These are phyloP conservation scores for Caenorhabditis zanzibari DNA, from an alignment of 2,888 invertebrate genomes.

Conservation along the genomic window DNA sequence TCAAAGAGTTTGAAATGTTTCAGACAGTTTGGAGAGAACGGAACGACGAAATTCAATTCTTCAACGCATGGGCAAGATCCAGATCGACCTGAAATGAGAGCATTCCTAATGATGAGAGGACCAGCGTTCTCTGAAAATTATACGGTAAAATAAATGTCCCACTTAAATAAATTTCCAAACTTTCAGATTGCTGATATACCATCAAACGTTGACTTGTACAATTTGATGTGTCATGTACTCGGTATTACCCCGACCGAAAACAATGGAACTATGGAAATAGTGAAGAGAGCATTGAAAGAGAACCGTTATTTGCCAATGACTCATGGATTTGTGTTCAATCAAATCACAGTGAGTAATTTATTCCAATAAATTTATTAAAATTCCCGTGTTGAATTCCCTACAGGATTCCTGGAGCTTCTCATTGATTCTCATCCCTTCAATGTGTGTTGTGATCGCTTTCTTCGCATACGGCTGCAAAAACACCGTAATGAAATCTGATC, in stretches of 20 bases:
- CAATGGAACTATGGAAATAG: constrained; percentile 81
- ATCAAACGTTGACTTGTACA: constrained; percentile 87
- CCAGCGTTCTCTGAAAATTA: constrained; percentile 86
- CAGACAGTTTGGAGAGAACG: constrained; percentile 64
- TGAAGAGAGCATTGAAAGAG: constrained; percentile 62
- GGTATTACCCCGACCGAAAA: constrained; percentile 85
- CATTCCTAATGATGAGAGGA: constrained; percentile 76
- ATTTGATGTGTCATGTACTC: constrained; percentile 87
- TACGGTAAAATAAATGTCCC: too few species aligned
- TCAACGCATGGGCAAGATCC: constrained; percentile 75
- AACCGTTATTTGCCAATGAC: constrained; percentile 40
- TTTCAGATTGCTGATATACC: constrained; percentile 85
- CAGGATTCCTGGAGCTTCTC: constrained; percentile 73
- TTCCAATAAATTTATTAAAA: not conserved
- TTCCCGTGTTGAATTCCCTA: constrained; percentile 9
- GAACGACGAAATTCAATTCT: constrained; percentile 67
- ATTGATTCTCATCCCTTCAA: constrained; percentile 70
- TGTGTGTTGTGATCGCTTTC: constrained; percentile 71
- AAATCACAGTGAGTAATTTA: constrained; percentile 55
- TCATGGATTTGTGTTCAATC: constrained; percentile 52
- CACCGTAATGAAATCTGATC: constrained; percentile 66
- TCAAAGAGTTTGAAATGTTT: not conserved
- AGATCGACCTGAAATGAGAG: constrained; percentile 71
- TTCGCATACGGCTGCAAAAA: constrained; percentile 72
- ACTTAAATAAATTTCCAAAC: too few species aligned